Evolutionary conservation across 2,113 vertebrate species (phyloP).

Genomic region (Barbus barbus): DNA sequence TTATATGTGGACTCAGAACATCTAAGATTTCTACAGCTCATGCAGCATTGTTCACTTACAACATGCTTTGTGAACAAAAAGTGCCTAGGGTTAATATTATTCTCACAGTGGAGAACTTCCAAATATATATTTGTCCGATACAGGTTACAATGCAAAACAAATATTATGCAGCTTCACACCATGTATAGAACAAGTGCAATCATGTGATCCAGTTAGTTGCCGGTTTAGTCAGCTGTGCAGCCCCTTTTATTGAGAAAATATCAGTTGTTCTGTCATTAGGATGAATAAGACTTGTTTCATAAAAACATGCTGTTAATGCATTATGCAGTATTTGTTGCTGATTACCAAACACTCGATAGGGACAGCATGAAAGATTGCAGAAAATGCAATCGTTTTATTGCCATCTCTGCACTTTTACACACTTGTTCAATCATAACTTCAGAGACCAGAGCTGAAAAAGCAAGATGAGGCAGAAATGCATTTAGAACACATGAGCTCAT

Average conservation of each 20-base stretch:
- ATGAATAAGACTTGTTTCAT: neutral
- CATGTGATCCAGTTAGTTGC: neutral
- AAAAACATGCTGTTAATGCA: no score
- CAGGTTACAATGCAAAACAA: neutral
- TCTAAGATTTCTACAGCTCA: neutral
- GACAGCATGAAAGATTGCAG: slow-evolving; percentile 6
- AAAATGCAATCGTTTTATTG: no score
- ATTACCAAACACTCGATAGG: no score
- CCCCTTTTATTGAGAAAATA: neutral
- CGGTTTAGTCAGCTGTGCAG: neutral
- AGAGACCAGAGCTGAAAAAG: slow-evolving; percentile 5
- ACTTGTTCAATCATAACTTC: slow-evolving; percentile 28
- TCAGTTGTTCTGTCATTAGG: neutral
- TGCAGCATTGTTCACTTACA: neutral
- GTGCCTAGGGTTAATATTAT: neutral
- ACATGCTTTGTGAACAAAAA: neutral
- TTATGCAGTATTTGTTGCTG: no score
- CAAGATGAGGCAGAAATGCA: slow-evolving; percentile 21
- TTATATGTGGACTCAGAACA: no score
- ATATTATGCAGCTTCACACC: neutral
- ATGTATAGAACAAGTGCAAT: no score
- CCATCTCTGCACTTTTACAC: slow-evolving; percentile 22
- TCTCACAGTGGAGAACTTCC: neutral
- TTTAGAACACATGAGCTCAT: slow-evolving; percentile 6
- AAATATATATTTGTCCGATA: neutral